Conservation (phyloP, 2,888 invertebrate genomes). For the Cryptops parisi region DNA sequence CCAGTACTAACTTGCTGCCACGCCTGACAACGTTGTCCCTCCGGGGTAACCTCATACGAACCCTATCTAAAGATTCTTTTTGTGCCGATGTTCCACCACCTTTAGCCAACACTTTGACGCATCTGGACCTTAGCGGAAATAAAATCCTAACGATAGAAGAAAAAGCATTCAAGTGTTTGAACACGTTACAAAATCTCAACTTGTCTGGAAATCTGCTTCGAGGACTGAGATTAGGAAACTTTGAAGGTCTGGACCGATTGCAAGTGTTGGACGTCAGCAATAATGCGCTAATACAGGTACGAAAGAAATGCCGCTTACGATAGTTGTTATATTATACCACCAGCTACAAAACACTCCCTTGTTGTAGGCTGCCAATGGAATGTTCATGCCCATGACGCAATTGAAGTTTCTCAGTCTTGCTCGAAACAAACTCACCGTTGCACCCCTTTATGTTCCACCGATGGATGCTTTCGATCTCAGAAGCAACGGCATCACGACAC, state of each 20-base stretch:
- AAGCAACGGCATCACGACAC: neutral
- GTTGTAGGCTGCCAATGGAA: neutral
- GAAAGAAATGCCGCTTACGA: neutral
- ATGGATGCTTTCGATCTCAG: neutral
- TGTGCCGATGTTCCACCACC: constrained; percentile 3
- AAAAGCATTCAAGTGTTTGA: constrained; percentile 2
- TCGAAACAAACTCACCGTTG: neutral
- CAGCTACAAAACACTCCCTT: neutral
- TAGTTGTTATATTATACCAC: neutral
- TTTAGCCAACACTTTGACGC: neutral
- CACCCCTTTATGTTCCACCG: neutral
- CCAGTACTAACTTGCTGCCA: neutral
- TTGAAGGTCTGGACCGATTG: neutral
- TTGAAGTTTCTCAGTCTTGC: constrained; percentile 1
- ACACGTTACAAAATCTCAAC: neutral
- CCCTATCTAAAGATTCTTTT: constrained; percentile 4
- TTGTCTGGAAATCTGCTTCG: neutral
- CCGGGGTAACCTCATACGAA: neutral
- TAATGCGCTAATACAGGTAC: constrained; percentile 6
- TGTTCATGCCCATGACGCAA: neutral
- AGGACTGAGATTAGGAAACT: neutral
- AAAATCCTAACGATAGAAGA: constrained; percentile 1
- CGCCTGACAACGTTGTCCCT: neutral
- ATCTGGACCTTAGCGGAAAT: constrained; percentile 6
- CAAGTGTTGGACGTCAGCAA: neutral